A percentile compares a stretch with the other conserved stretches of the same genome.
Evolutionary conservation across 2,888 invertebrate genomes (phyloP).

Genomic region (Horisme vitalbata): DNA sequence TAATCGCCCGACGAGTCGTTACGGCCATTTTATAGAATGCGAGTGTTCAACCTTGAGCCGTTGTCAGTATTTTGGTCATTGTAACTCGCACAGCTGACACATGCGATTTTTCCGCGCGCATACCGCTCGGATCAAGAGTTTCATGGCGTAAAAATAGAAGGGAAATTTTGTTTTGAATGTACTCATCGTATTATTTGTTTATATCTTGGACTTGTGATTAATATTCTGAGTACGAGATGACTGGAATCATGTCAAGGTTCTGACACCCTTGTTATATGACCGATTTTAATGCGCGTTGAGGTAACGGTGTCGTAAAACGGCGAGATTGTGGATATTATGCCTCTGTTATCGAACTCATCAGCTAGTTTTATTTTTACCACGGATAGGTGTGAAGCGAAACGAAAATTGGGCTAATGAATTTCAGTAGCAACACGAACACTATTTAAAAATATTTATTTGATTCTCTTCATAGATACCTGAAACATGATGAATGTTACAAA

Average conservation of each 20-base stretch:
- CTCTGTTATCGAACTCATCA: slow-evolving; percentile 21
- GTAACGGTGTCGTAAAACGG: slow-evolving; percentile 30
- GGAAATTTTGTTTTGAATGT: slow-evolving; percentile 49
- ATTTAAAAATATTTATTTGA: too few relatives aligned
- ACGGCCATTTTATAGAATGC: slow-evolving; percentile 75
- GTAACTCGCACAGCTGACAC: slow-evolving; percentile 57
- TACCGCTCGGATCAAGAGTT: slow-evolving; percentile 33
- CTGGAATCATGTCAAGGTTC: slow-evolving; percentile 69
- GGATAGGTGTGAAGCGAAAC: slow-evolving; percentile 33
- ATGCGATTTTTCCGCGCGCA: slow-evolving; percentile 45
- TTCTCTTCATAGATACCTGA: too few relatives aligned
- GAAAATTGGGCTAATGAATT: slow-evolving; percentile 31
- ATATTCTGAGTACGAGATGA: slow-evolving; percentile 59
- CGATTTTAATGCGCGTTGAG: slow-evolving; percentile 33
- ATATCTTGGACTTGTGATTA: slow-evolving; percentile 44
- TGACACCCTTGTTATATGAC: slow-evolving; percentile 53
- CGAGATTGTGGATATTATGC: slow-evolving; percentile 15
- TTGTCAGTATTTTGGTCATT: slow-evolving; percentile 71
- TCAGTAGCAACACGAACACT: slow-evolving; percentile 11
- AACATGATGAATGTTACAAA: too few relatives aligned
- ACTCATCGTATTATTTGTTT: slow-evolving; percentile 49
- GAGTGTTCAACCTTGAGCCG: slow-evolving; percentile 69
- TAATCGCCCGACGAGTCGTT: slow-evolving; percentile 58
- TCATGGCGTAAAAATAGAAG: slow-evolving; percentile 43
- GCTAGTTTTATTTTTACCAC: slow-evolving; percentile 28